These are phyloP conservation scores for Nomada hirtipes DNA, from an alignment of 2,888 invertebrate genomes.

Conservation along the genomic window DNA sequence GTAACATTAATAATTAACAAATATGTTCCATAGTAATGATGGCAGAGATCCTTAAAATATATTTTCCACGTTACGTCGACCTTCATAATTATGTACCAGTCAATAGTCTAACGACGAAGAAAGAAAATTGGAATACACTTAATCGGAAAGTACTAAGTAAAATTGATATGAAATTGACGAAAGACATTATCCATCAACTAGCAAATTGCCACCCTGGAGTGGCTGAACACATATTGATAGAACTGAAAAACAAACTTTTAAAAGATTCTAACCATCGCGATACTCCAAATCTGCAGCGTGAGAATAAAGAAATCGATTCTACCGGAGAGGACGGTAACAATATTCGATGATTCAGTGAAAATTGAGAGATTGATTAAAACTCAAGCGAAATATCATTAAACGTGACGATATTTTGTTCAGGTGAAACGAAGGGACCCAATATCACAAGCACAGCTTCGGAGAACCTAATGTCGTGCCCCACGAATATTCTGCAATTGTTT, in stretches of 20 bases:
- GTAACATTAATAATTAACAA: background rate
- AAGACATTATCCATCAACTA: constrained; percentile 86
- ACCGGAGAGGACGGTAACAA: constrained; percentile 13
- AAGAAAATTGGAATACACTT: constrained; percentile 91
- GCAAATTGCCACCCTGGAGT: constrained; percentile 86
- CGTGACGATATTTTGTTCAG: constrained; percentile 14
- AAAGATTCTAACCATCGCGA: constrained; percentile 17
- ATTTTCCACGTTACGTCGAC: constrained; percentile 90
- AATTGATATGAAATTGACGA: constrained; percentile 86
- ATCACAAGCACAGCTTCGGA: background rate
- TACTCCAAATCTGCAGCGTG: background rate
- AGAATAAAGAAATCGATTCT: constrained; percentile 9
- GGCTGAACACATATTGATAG: constrained; percentile 86
- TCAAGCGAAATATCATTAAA: constrained; percentile 12
- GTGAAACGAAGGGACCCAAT: background rate
- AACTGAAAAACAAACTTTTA: constrained; percentile 49
- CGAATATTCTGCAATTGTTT: background rate
- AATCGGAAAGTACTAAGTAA: constrained; percentile 89
- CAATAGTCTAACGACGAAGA: constrained; percentile 87
- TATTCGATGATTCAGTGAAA: background rate
- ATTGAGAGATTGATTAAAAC: background rate
- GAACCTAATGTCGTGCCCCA: background rate
- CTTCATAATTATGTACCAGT: constrained; percentile 90
- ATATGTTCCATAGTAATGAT: constrained; percentile 85
- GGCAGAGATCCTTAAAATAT: constrained; percentile 88